phyloP scores from a whole-genome alignment of 2,797 vertebrate species.

The Pseudomugil gertrudae region DNA sequence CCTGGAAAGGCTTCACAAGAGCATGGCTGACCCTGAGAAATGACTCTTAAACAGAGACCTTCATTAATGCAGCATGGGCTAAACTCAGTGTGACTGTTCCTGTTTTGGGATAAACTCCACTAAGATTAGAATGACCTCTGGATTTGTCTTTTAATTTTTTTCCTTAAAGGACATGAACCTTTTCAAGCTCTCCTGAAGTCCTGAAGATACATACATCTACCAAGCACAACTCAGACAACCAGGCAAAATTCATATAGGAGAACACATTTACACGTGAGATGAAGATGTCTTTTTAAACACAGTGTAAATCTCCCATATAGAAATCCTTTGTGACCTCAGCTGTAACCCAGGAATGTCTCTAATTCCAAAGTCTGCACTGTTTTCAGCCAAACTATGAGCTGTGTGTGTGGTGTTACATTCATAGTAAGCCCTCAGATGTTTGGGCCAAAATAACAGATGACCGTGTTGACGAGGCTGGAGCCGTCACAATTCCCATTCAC shows the following conservation, averaged over 20 bases:
- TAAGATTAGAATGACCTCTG: background rate
- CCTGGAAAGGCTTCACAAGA: background rate
- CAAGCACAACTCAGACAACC: background rate
- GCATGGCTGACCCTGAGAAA: background rate
- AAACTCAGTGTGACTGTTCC: background rate
- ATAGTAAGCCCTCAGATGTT: conserved; percentile 45
- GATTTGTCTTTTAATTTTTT: background rate
- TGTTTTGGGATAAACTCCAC: background rate
- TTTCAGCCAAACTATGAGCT: conserved; percentile 51
- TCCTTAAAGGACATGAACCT: background rate
- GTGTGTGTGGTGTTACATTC: conserved; percentile 49
- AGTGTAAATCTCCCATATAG: background rate
- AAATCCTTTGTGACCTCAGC: conserved; percentile 25
- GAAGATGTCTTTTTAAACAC: too few relatives aligned
- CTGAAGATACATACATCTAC: background rate
- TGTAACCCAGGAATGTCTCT: conserved; percentile 30
- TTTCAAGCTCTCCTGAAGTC: background rate
- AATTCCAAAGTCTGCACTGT: too few relatives aligned
- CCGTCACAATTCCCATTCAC: conserved; percentile 62
- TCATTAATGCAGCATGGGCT: background rate
- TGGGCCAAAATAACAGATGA: conserved; percentile 66
- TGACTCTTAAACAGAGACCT: background rate
- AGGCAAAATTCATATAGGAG: background rate
- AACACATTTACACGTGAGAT: too few relatives aligned
- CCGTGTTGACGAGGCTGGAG: conserved; percentile 57